Evolutionary conservation across 1,140 invertebrate species (phyloP).

Genomic region (Diorhabda carinulata): DNA sequence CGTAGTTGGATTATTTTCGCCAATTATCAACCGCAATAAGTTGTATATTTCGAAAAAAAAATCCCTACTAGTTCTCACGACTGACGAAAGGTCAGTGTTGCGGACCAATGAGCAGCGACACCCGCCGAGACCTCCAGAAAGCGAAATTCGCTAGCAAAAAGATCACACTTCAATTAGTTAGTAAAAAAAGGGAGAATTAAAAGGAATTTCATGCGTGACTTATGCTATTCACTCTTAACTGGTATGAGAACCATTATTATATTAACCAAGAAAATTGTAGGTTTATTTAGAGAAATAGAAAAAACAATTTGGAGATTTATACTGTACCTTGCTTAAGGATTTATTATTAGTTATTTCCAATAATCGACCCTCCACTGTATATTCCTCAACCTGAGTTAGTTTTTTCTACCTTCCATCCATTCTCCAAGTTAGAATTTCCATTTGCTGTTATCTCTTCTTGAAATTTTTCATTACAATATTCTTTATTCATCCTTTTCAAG

Average conservation of each 20-base stretch:
- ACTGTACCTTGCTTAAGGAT: too few species aligned
- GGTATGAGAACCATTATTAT: not conserved
- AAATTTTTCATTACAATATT: too few species aligned
- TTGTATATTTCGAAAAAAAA: not conserved
- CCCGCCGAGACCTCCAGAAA: constrained; percentile 5
- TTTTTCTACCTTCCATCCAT: too few species aligned
- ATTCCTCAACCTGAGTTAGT: too few species aligned
- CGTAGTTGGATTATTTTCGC: not conserved
- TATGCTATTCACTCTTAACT: not conserved
- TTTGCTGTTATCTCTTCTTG: too few species aligned
- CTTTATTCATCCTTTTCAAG: too few species aligned
- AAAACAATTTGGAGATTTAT: too few species aligned
- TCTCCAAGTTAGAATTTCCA: too few species aligned
- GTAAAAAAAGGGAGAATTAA: constrained; percentile 7
- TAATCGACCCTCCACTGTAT: too few species aligned
- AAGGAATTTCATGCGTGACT: constrained; percentile 9
- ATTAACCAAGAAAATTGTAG: too few species aligned
- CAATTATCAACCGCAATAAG: not conserved
- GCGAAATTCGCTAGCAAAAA: constrained; percentile 6
- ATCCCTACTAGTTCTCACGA: constrained; percentile 6
- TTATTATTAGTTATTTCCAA: too few species aligned
- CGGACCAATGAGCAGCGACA: constrained; percentile 7
- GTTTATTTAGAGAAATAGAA: too few species aligned
- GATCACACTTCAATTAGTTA: constrained; percentile 12
- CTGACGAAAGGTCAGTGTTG: not conserved